Conservation (phyloP, 2,888 invertebrate species). For the Dasysyrphus tricinctus region DNA sequence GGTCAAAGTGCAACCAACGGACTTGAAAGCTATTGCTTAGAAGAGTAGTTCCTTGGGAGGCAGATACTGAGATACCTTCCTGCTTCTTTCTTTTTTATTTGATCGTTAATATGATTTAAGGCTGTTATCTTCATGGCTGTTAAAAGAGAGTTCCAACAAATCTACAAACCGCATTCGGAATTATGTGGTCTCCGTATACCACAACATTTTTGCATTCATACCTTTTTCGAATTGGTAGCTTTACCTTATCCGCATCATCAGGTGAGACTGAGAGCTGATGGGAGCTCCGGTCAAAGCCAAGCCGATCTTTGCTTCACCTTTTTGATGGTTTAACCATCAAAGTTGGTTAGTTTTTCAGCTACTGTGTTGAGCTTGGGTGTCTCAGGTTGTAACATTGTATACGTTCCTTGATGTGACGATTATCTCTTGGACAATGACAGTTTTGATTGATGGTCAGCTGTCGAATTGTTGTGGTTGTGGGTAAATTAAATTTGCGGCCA, state of each 20-base stretch:
- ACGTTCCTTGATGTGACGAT: constrained; percentile 64
- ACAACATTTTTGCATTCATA: constrained; percentile 54
- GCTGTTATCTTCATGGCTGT: constrained; percentile 27
- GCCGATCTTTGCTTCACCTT: constrained; percentile 33
- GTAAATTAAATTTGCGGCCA: constrained; percentile 72
- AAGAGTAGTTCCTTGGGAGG: constrained; percentile 27
- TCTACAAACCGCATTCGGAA: constrained; percentile 65
- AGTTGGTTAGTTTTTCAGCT: constrained; percentile 69
- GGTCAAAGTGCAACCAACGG: constrained; percentile 27
- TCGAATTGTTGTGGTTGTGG: constrained; percentile 73
- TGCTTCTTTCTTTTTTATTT: constrained; percentile 38
- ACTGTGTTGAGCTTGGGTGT: constrained; percentile 61
- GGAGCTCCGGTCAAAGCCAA: constrained; percentile 50
- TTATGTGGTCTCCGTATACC: constrained; percentile 37
- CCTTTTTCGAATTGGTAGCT: constrained; percentile 7
- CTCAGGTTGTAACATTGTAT: constrained; percentile 60
- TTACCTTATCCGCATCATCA: neutral
- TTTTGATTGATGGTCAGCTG: constrained; percentile 70
- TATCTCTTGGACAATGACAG: constrained; percentile 72
- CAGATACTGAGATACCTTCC: neutral
- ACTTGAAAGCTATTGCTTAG: constrained; percentile 23
- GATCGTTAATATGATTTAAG: constrained; percentile 74
- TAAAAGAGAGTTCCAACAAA: constrained; percentile 29
- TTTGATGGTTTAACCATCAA: constrained; percentile 52
- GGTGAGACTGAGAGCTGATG: neutral